Base-by-base conservation (phyloP, 2,113 vertebrate genomes). In the Mohoua ochrocephala region DNA sequence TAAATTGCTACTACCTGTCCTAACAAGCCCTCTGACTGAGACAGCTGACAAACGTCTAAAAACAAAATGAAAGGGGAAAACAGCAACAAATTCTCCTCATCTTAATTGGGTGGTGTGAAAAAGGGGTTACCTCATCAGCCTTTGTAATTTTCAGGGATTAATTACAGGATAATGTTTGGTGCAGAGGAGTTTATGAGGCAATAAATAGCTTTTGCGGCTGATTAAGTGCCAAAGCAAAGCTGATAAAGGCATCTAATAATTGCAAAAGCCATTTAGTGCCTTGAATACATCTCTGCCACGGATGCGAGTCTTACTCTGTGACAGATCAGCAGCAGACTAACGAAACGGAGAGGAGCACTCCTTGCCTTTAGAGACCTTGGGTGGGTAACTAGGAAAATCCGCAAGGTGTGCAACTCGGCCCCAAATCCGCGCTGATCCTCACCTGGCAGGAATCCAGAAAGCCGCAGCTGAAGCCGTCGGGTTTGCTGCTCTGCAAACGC, bases 161-260 rank as follows among this genome's bases (percentile, higher is more conserved):
- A 96, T 96, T 97, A 96, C 93, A 87, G 56, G 76, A 89, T 95
- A 87, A 89, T 75, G 70, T 89, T 96, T 93, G 45, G 91, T 70
- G 78, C 74, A 88, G 79, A 87, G 59, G 37, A 93, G 67, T 95
- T 93, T 92, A 90, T 86, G 91, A 93, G 78, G 89, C 91, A 96
- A 93, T 89, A 97, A 95, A 92, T 89, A 95, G 90, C 75, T 94
- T 87, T 92, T 89, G 76, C 35, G n/a, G 91, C 75, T 95, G 93
- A 95, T 93, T 96, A 95, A 95, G 93, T 88, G 63, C 75, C 87
- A 91, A 88, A 85, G 63, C 41, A 83, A 96, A 94, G 81, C 82
- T 68, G 80, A 96, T 95, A 94, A 95, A 95, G 61, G 37, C 78
- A 80, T 77, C 52, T 65, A 95, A 87, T 89, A 89, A 94, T 68